Base-by-base conservation (phyloP, 2,113 vertebrate species). In the Proterorhinus semilunaris region DNA sequence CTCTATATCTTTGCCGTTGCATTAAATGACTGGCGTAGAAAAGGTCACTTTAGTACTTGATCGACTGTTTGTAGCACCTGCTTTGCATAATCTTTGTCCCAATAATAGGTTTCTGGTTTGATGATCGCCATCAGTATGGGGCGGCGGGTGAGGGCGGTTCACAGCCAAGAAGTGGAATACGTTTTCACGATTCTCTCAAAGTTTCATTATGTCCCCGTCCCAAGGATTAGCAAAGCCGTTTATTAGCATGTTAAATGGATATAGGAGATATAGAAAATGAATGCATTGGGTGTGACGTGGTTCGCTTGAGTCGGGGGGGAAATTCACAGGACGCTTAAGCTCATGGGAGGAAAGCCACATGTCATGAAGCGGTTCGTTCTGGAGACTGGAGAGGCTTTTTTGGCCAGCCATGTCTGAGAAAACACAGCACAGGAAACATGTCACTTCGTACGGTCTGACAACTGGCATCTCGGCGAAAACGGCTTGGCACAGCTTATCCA, bases 21-120 rank as follows among this genome's bases (percentile, higher is more conserved):
- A 81, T 88, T 77, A 88, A 88, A 90, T 87, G 86, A 83, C 83
- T 82, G 79, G 80, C 44, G 77, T 91, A 80, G 80, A 77, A 91
- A 91, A 92, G 89, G 90, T 92, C 89, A 90, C 83, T 83, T 76
- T 89, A 78, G 77, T 86, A 82, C 78, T 76, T 66, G 65, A 81
- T 67, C 82, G 85, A 77, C 82, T 78, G 73, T 78, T 84, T 77
- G 75, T 68, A 71, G 81, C 64, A 64, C 79, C 75, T 66, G 79
- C 66, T 57, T 62, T 76, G 68, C 68, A 72, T 75, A 71, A 65
- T 65, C 79, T 80, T 70, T 79, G 71, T 69, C 65, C 63, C 61
- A 48, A 68, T 65, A 62, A 84, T 78, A 55, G 57, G 57, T 52
- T 81, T 51, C 73, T 46, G 57, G 63, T 84, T 58, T 52, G 61